Conservation (phyloP, 2,797 vertebrate genomes). For the Silurus aristotelis region DNA sequence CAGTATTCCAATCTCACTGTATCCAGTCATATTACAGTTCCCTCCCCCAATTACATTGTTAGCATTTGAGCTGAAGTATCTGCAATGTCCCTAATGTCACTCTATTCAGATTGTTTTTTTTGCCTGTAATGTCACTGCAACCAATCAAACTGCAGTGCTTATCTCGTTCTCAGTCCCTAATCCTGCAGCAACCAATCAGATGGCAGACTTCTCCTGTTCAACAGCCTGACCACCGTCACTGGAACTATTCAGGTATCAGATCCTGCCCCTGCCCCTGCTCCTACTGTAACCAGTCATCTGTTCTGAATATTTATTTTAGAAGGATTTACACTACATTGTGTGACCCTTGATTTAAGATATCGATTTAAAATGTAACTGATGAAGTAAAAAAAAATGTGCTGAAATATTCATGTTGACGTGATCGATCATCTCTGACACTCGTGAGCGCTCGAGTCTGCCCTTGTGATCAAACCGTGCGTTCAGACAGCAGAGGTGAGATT, state of each 20-base stretch:
- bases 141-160: not conserved
- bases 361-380: not conserved
- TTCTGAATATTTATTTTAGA: not conserved
- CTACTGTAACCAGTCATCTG: too few relatives aligned
- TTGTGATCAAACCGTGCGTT: not conserved
- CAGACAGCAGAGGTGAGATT: not conserved
- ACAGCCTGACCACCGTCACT: not conserved
- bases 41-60: too few relatives aligned
- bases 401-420: not conserved
- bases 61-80: too few relatives aligned
- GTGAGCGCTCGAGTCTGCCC: not conserved
- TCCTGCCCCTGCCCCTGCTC: not conserved
- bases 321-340: not conserved
- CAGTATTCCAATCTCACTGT: too few relatives aligned
- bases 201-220: not conserved
- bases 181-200: not conserved
- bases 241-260: not conserved
- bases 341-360: not conserved
- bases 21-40: too few relatives aligned
- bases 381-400: not conserved
- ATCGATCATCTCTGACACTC: not conserved
- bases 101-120: not conserved
- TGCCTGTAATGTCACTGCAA: not conserved
- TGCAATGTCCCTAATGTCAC: not conserved
- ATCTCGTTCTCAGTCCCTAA: not conserved